Evolutionary conservation across 2,888 invertebrate species (phyloP), one percentile per base, ranked within the genome.

Genomic region (Drosophila yooni): DNA sequence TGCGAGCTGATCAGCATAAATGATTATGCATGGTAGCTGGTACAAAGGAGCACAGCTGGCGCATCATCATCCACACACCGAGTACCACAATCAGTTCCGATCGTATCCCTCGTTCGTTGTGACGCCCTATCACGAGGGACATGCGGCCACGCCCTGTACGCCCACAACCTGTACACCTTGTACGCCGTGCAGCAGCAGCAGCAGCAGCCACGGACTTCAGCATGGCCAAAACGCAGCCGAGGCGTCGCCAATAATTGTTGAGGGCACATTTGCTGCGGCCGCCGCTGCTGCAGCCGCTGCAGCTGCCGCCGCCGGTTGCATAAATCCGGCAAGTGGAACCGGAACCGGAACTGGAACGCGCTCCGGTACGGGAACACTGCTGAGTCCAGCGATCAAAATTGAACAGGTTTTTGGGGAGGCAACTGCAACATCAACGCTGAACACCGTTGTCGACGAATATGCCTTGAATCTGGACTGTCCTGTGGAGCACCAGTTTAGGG

Each of bases 21-120:
- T 92, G 92, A 92, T 92, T 92, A 92, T 92, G 92, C 92, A 92
- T 92, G 92, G 92, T 91, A 92, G 92, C 84, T 92, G 92, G 92
- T 92, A 92, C 92, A 92, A 92, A 91, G 92, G 92, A 92, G 92
- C 92, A 81, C 92, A 92, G 90, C 83, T 92, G 92, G 91, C 92
- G 74, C 92, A 92, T 85, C 46, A 46, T 46, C 91, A 86, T 79
- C 85, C 85, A 74, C 88, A 81, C 78, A 86, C 79, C 76, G 91
- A 91, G 52, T 91, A 91, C 74, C 92, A 91, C 82, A 92, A 92
- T 83, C 92, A 92, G 84, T 92, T 91, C 70, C 92, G 92, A 70
- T 92, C 92, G 75, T 92, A 92, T 89, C 92, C 92, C n/a, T 90
- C 92, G 70, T 92, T 92, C 77, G 92, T 92, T 69, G 92, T 92